Evolutionary conservation across 2,888 invertebrate species (phyloP), one percentile per base, ranked within the genome.

Genomic region (Gymnoscelis rufifasciata): DNA sequence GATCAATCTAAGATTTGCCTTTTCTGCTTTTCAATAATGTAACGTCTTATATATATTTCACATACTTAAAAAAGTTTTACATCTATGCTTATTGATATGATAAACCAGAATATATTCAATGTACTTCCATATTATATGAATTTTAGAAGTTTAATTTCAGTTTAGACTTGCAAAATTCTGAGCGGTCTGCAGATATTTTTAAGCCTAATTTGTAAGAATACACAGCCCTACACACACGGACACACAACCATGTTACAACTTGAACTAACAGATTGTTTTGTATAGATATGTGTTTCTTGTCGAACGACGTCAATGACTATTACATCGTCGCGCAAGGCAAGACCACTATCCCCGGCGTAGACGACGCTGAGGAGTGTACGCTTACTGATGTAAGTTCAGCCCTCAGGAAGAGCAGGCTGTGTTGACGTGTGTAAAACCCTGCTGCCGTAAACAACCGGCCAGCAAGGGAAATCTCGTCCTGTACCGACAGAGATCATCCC

Each of bases 281-380:
- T 88, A 79, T 90, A 95, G 95, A 91, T 33, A 91, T 90, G 74
- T 92, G 94, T 88, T 82, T 92, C 77, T 91, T 96, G 75, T 91
- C 92, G 77, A 91, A 95, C 83, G 92, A 95, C 90, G 87, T 95
- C 87, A 82, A 90, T 83, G 94, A 95, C 80, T 97, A 97, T 91
- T 89, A 92, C 90, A 96, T 94, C 92, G 91, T 97, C 78, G 92
- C 96, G 78, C 97, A 98, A 91, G 97, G 97, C 88, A 96, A 96
- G 90, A 93, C 93, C 65, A 94, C 94, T 66, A 97, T 97, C 78
- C 96, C 97, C 68, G 92, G 92, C 83, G 93, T 97, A 75, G 95
- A 97, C 84, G 97, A 97, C 89, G 93, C 90, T 68, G 96, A 96
- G 89, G 97, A 97, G 90, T 93, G 94, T 91, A 64, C 64, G 54